A percentile compares a stretch with the other conserved stretches of the same genome.
phyloP scores from a whole-genome alignment of 2,113 vertebrate genomes.

The Columba janthina region DNA sequence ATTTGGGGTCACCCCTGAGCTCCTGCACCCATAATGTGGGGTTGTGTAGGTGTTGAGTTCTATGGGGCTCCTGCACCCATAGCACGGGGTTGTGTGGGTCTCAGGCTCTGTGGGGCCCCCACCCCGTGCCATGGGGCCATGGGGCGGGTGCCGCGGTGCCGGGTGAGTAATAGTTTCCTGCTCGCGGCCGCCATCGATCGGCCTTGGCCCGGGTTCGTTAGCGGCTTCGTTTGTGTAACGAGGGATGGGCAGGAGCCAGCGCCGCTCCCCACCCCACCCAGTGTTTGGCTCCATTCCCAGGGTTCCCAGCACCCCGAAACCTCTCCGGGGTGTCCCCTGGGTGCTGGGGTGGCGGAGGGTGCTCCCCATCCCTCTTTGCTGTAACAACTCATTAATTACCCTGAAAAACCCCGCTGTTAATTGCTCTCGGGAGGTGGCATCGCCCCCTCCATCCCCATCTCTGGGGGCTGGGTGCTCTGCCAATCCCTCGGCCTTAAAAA shows the following conservation, averaged over 20 bases:
- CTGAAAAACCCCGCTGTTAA: background rate
- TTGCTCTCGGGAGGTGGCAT: background rate
- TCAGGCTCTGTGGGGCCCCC: background rate
- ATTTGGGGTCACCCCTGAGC: no score
- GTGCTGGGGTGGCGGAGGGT: background rate
- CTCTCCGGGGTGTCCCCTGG: background rate
- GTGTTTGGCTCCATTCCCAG: fast-evolving
- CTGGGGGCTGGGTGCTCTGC: background rate
- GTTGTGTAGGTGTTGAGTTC: no score
- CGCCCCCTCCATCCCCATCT: background rate
- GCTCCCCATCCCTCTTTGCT: background rate
- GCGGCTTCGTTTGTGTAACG: no score
- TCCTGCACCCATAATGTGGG: background rate
- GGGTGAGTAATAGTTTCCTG: no score
- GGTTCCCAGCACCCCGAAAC: background rate
- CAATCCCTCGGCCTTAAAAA: background rate
- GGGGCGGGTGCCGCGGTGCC: no score
- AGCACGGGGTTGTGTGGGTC: no score
- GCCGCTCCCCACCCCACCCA: background rate
- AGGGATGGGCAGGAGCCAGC: no score
- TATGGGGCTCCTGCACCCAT: no score
- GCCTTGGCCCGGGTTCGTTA: no score
- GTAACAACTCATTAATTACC: background rate
- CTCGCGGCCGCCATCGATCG: no score
- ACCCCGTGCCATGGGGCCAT: background rate